Percentiles rank a stretch among this genome's conserved stretches.
Conservation (phyloP, 2,113 vertebrate genomes). For the Chionis minor region DNA sequence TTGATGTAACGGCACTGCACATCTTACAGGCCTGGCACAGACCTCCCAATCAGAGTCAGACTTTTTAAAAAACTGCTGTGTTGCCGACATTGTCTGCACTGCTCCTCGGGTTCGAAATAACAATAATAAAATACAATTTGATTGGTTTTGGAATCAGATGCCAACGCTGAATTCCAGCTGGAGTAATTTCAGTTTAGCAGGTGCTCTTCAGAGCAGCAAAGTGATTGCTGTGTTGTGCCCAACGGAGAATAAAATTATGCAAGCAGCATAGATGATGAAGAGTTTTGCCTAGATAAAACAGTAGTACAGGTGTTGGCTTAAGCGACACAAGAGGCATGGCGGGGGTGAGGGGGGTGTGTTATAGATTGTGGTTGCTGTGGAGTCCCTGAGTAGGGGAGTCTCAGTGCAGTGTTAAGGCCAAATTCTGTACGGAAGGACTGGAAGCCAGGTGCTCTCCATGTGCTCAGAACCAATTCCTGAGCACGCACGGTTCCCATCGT, state of each 20-base stretch:
- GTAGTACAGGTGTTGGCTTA: background rate
- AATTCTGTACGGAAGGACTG: background rate
- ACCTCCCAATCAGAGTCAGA: background rate
- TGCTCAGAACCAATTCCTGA: background rate
- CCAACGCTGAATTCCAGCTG: slow-evolving; percentile 1
- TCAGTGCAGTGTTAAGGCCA: background rate
- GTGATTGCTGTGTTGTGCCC: background rate
- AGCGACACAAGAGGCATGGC: background rate
- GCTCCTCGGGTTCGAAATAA: background rate
- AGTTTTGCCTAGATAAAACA: background rate
- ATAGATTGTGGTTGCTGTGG: background rate
- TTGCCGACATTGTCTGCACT: background rate
- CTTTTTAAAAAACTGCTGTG: background rate
- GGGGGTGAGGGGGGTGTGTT: background rate
- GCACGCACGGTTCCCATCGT: background rate
- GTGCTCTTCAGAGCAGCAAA: slow-evolving; percentile 32
- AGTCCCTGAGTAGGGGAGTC: background rate
- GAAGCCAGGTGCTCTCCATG: background rate
- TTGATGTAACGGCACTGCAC: background rate
- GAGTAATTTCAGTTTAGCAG: slow-evolving; percentile 44
- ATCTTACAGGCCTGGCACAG: background rate
- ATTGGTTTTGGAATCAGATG: background rate
- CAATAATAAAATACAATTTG: background rate
- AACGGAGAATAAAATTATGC: background rate
- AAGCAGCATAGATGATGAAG: background rate